Percentiles rank a stretch among this genome's conserved stretches.
phyloP scores from a whole-genome alignment of 2,888 invertebrate genomes.

The Cataglyphis rosenhaueri region DNA sequence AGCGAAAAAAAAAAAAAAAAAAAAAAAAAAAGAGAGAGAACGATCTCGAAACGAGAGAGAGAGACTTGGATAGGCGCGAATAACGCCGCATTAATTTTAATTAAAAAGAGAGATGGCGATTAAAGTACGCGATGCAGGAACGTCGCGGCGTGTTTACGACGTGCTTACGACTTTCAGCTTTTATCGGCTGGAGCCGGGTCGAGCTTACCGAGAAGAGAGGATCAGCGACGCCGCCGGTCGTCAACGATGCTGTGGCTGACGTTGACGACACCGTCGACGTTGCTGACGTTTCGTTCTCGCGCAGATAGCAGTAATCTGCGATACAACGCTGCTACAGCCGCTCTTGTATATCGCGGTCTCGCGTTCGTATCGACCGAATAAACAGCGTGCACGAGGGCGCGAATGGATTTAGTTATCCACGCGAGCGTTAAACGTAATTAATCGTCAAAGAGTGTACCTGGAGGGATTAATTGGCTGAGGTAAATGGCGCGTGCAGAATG shows the following conservation, averaged over 20 bases:
- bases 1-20: not conserved
- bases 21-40: not conserved
- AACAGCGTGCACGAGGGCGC: slow-evolving; percentile 19
- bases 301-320: slow-evolving; percentile 48
- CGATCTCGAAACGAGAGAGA: slow-evolving; percentile 6
- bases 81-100: slow-evolving; percentile 76
- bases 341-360: slow-evolving; percentile 21
- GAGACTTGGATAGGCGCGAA: slow-evolving; percentile 36
- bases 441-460: slow-evolving; percentile 19
- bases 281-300: slow-evolving; percentile 58
- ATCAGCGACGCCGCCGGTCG: slow-evolving; percentile 20
- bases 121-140: slow-evolving; percentile 53
- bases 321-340: slow-evolving; percentile 22
- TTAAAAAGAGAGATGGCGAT: slow-evolving; percentile 71
- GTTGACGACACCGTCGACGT: slow-evolving; percentile 52
- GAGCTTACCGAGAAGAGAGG: slow-evolving; percentile 14
- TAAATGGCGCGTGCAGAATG: slow-evolving; percentile 16
- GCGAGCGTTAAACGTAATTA: slow-evolving; percentile 42
- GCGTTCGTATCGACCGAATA: slow-evolving; percentile 9
- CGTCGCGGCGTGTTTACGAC: slow-evolving; percentile 65
- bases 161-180: slow-evolving; percentile 70
- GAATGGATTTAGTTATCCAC: slow-evolving; percentile 32
- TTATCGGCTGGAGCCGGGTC: slow-evolving; percentile 63
- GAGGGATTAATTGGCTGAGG: slow-evolving; percentile 32
- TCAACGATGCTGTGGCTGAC: slow-evolving; percentile 37